Conservation (phyloP, 2,888 invertebrate genomes). For the Platerodrilus igneus region DNA sequence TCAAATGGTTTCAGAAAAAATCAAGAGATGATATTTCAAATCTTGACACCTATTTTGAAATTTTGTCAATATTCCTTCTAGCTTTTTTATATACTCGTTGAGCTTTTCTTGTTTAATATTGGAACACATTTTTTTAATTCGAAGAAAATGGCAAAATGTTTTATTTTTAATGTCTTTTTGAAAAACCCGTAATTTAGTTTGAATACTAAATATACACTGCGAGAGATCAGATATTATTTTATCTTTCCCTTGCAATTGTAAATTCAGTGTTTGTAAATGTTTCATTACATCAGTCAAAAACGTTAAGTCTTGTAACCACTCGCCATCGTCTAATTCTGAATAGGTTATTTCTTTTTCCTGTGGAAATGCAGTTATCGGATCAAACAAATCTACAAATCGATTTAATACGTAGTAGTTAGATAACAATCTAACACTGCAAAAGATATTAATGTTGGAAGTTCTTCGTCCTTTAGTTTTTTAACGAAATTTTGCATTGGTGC, state of each 20-base stretch:
- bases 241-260: conserved; percentile 23
- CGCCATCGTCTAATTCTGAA: conserved; percentile 24
- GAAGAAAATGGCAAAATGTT: conserved; percentile 17
- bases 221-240: conserved; percentile 16
- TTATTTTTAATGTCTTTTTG: conserved; percentile 17
- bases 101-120: conserved; percentile 20
- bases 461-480: conserved; percentile 21
- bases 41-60: conserved; percentile 14
- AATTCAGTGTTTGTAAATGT: conserved; percentile 23
- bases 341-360: conserved; percentile 23
- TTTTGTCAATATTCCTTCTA: conserved; percentile 19
- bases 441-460: conserved; percentile 19
- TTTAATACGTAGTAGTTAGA: conserved; percentile 23
- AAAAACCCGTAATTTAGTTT: conserved; percentile 12
- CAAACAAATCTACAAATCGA: conserved; percentile 19
- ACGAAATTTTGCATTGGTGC: conserved; percentile 20
- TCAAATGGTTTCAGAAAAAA: conserved; percentile 21
- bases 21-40: conserved; percentile 15
- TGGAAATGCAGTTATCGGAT: conserved; percentile 21
- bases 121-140: conserved; percentile 18
- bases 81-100: conserved; percentile 23
- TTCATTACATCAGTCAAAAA: conserved; percentile 18
- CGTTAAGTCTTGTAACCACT: conserved; percentile 16
- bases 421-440: conserved; percentile 22
- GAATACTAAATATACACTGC: conserved; percentile 4